Evolutionary conservation across 2,113 vertebrate species (phyloP).

Genomic region (Oplegnathus fasciatus): DNA sequence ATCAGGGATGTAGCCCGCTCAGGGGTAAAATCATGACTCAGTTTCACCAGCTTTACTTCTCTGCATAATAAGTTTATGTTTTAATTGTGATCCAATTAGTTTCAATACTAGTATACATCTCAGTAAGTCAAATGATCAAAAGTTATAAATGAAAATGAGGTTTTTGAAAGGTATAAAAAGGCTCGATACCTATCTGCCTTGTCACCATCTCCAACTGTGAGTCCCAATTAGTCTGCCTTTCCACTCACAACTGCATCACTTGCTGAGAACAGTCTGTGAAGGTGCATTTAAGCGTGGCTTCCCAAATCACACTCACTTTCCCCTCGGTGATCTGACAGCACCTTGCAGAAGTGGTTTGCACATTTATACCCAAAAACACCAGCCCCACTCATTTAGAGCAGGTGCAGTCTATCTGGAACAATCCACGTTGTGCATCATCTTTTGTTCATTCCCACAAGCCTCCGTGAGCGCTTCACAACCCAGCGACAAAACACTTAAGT

Average conservation of each 20-base stretch:
- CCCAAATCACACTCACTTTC: background rate
- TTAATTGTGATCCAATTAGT: background rate
- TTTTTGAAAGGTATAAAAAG: too few species aligned
- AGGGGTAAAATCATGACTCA: background rate
- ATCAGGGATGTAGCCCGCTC: background rate
- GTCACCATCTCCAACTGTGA: background rate
- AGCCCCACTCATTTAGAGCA: conserved; percentile 36
- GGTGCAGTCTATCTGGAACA: conserved; percentile 53
- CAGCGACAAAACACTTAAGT: conserved; percentile 32
- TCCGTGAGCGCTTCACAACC: background rate
- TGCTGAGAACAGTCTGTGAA: background rate
- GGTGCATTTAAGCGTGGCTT: background rate
- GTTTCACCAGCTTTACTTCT: background rate
- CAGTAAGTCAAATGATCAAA: background rate
- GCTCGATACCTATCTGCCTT: background rate
- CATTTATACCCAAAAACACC: conserved; percentile 8
- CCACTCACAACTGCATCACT: background rate
- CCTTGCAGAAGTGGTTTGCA: conserved; percentile 40
- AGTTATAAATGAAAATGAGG: background rate
- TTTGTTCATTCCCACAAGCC: conserved; percentile 15
- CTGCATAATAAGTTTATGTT: background rate
- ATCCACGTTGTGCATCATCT: conserved; percentile 8
- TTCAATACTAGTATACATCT: too few species aligned
- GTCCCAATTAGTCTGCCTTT: background rate
- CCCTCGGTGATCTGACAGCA: conserved; percentile 34